Evolutionary conservation across 1,140 invertebrate species (phyloP).

Genomic region (Hyles vespertilio): DNA sequence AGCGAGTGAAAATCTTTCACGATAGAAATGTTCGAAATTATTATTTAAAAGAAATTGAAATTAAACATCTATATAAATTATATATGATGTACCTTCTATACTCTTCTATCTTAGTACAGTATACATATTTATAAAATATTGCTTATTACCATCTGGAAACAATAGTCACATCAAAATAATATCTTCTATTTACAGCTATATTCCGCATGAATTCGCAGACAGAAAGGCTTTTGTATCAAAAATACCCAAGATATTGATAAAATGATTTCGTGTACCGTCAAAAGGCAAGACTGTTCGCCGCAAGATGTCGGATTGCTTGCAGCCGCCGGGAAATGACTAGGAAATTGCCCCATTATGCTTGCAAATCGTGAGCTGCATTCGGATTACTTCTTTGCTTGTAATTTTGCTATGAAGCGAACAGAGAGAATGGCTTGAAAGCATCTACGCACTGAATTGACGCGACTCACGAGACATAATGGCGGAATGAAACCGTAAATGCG

Average conservation of each 20-base stretch:
- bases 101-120: no score
- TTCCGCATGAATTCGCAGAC: no score
- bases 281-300: conserved; percentile 23
- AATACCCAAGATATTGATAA: conserved; percentile 2
- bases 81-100: no score
- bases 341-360: conserved; percentile 71
- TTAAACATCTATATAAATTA: no score
- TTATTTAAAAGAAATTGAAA: no score
- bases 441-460: conserved; percentile 22
- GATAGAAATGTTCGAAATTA: no score
- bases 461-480: conserved; percentile 7
- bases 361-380: conserved; percentile 68
- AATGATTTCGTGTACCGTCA: conserved; percentile 10
- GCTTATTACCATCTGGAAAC: no score
- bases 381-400: conserved; percentile 64
- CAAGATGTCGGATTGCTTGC: conserved; percentile 61
- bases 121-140: no score
- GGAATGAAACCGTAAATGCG: conserved; percentile 2
- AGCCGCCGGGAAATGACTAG: conserved; percentile 64
- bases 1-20: no score
- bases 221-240: neutral
- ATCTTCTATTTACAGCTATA: no score
- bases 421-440: conserved; percentile 37
- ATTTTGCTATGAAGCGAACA: conserved; percentile 36
- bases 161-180: no score